These are phyloP conservation scores for Halichoeres trimaculatus DNA, from an alignment of 2,113 vertebrate genomes.

Conservation along the genomic window DNA sequence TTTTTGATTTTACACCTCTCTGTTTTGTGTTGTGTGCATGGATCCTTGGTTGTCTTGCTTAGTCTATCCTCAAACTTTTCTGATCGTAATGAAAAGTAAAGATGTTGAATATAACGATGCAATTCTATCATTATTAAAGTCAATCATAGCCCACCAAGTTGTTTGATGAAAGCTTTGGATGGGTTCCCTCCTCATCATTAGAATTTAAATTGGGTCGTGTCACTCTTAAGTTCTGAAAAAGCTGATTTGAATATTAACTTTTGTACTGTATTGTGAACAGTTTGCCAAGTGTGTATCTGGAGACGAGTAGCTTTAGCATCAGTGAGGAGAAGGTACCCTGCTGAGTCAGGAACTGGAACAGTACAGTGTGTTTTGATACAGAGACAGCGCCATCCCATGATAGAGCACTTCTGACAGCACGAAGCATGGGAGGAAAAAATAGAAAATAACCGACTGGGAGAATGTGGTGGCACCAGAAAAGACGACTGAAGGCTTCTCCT, in stretches of 20 bases:
- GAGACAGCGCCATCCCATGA: neutral
- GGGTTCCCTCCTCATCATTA: no score
- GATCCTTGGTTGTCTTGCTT: no score
- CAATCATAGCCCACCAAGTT: neutral
- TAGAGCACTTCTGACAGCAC: neutral
- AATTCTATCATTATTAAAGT: no score
- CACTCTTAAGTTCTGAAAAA: neutral
- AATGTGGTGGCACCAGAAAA: neutral
- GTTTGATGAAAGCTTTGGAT: neutral
- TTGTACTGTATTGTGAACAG: neutral
- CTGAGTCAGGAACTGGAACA: neutral
- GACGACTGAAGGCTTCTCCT: neutral
- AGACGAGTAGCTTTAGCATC: neutral
- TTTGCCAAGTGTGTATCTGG: neutral
- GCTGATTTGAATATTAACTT: neutral
- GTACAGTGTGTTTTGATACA: neutral
- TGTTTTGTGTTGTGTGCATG: no score
- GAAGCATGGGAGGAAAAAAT: neutral
- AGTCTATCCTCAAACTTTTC: no score
- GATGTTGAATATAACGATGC: no score
- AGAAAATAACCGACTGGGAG: neutral
- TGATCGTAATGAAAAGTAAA: no score
- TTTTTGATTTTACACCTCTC: no score
- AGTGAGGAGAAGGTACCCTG: neutral
- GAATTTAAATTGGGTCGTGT: no score